Evolutionary conservation across 2,113 vertebrate genomes (phyloP), one percentile per base, ranked within the genome.

Genomic region (Oreocharis arfaki): DNA sequence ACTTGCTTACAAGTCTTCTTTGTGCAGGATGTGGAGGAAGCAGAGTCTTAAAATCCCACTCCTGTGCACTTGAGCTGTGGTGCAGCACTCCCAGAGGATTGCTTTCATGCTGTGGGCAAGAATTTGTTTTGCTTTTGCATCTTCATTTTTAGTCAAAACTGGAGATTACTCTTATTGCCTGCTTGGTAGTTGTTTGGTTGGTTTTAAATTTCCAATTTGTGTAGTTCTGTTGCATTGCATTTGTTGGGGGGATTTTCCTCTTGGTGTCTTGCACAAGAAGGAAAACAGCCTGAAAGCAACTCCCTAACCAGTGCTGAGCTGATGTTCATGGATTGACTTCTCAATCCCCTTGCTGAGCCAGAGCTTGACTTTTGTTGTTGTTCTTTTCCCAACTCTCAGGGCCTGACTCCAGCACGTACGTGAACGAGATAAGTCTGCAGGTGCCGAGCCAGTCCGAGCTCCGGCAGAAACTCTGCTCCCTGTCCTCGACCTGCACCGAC

Each of bases 371-470:
- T 1, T 13, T 5, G 7, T 16, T 6, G 6, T 8, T 20, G 30
- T 52, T 65, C 1, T 71, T 53, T 69, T 55, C 79, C 33, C 55
- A 44, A 11, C 61, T 79, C 6, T 26, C 94, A 99, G 99, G 98
- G 55, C 98, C 98, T 0, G 98, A 99, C 3, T 93, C 97, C 7
- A 98, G 87, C 91, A 89, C 97, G 10, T 98, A 97, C 33, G 98
- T 97, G 95, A 97, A 86, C 1, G 99, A 99, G 96, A 98, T 99
- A 61, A 98, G 98, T 1, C 98, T 99, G 32, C 98, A 98, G 97
- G 99, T 99, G 56, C 99, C 99, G 13, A 98, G 97, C 22, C 98
- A 98, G 95, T 96, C 98, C 0, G 98, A 98, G 35, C 64, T 98
- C 2, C 97, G 96, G 35, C 97, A 98, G 90, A 98, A 98, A 65